Conservation (phyloP, 37 sponge, comb jelly and placozoan species). For the Theonella swinhoei region DNA sequence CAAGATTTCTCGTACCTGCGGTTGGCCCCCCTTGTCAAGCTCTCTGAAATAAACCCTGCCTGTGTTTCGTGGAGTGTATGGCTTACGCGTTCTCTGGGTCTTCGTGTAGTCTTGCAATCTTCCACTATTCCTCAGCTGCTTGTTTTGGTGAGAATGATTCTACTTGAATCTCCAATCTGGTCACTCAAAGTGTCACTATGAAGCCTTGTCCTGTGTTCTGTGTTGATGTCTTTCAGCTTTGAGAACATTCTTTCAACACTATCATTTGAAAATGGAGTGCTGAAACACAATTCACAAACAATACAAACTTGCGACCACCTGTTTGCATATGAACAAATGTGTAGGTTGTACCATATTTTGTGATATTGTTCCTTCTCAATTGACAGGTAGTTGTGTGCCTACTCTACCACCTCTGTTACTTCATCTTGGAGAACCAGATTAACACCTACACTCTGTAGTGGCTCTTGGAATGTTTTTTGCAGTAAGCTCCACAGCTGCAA, state of each 20-base stretch:
- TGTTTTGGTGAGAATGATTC: too few species aligned
- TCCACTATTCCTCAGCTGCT: slow-evolving; percentile 58
- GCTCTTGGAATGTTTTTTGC: slow-evolving; percentile 21
- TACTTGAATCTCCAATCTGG: slow-evolving; percentile 29
- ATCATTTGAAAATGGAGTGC: slow-evolving; percentile 28
- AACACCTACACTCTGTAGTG: slow-evolving; percentile 18
- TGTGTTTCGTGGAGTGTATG: slow-evolving; percentile 33
- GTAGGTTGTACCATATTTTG: too few species aligned
- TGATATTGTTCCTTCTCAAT: slow-evolving; percentile 33
- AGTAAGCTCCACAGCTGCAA: slow-evolving; percentile 14
- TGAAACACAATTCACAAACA: neutral
- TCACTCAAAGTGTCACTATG: slow-evolving; percentile 25
- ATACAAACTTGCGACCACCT: neutral
- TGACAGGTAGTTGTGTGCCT: slow-evolving; percentile 39
- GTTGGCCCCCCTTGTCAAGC: too few species aligned
- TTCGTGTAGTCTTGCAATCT: slow-evolving; percentile 30
- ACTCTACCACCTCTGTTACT: slow-evolving; percentile 34
- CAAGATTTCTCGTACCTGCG: too few species aligned
- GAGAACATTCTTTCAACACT: slow-evolving; percentile 50
- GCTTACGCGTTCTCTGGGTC: slow-evolving; percentile 41
- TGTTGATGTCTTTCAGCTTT: slow-evolving; percentile 38
- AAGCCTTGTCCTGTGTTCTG: slow-evolving; percentile 31
- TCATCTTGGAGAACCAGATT: slow-evolving; percentile 21
- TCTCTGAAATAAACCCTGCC: too few species aligned
- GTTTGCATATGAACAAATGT: neutral